Evolutionary conservation across 2,888 invertebrate species (phyloP).

Genomic region (Merodon equestris): DNA sequence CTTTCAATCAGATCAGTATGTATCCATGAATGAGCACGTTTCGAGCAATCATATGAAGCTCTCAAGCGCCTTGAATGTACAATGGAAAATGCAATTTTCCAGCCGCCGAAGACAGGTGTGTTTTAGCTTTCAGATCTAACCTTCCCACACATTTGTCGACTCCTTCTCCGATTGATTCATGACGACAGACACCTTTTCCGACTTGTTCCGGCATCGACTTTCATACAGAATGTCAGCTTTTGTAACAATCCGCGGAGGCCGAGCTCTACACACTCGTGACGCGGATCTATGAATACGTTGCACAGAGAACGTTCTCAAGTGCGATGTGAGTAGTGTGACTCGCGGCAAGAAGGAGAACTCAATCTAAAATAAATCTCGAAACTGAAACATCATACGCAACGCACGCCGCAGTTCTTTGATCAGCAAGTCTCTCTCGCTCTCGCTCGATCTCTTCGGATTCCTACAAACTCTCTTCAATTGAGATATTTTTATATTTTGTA

Average conservation of each 20-base stretch:
- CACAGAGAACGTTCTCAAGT: constrained; percentile 5
- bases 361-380: constrained; percentile 15
- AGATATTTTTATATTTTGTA: constrained; percentile 62
- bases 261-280: too few relatives aligned
- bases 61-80: constrained; percentile 36
- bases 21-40: neutral
- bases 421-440: constrained; percentile 30
- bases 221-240: too few relatives aligned
- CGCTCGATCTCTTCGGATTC: neutral
- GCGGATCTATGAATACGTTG: neutral
- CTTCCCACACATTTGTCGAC: too few relatives aligned
- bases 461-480: constrained; percentile 22
- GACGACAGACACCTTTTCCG: too few relatives aligned
- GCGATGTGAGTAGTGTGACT: neutral
- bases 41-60: neutral
- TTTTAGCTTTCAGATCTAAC: neutral
- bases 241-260: too few relatives aligned
- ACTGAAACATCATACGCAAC: constrained; percentile 32
- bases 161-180: too few relatives aligned
- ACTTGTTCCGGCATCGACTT: too few relatives aligned
- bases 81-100: constrained; percentile 29
- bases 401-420: constrained; percentile 21
- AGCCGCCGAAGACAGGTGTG: constrained; percentile 54
- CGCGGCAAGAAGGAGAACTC: constrained; percentile 12
- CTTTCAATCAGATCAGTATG: constrained; percentile 25